Evolutionary conservation across 1,140 invertebrate species (phyloP), one percentile per base, ranked within the genome.

Genomic region (Pseudobourletiella spinata): DNA sequence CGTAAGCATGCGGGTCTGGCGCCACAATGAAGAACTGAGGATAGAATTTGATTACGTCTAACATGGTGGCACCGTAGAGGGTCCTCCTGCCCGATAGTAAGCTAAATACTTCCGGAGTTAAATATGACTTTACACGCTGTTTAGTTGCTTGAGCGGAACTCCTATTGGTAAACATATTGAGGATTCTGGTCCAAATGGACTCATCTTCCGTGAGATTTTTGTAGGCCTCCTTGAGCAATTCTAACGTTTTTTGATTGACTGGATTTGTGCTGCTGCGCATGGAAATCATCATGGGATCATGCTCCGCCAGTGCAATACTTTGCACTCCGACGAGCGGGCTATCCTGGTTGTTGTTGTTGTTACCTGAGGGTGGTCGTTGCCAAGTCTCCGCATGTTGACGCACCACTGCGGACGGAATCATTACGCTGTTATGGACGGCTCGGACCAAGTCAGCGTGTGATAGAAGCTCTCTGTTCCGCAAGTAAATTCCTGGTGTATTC

Each of bases 1-100:
- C 77, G 71, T 88, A 92, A n/a, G 83, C 81, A 71, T 90, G 87
- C 67, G 85, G 86, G 74, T 92, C 89, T 0, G 89, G 89, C 0
- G 85, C 86, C 11, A 70, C 55, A 24, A 70, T 55, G 48, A 67
- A 67, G 28, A 30, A 61, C 35, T 70, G 68, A n/a, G 68, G 68
- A 30, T 63, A 67, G 44, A 65, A 70, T 59, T 67, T 70, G 62
- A 70, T 60, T 22, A 56, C 56, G 55, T 70, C 68, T n/a, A 70
- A 44, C 6, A 70, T 43, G 3, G 59, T 65, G 3, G 50, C 35
- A n/a, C 59, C 62, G 24, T 60, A 61, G 15, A 50, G 46, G 11
- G 65, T 63, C 1, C 61, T 70, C 29, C 29, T 25, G 18, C 11
- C 28, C 29, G 67, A 64, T 3, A 69, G 51, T 14, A 54, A 3